A percentile compares a stretch with the other conserved stretches of the same genome.
phyloP scores from a whole-genome alignment of 2,797 vertebrate species.

The Poeciliopsis infans region DNA sequence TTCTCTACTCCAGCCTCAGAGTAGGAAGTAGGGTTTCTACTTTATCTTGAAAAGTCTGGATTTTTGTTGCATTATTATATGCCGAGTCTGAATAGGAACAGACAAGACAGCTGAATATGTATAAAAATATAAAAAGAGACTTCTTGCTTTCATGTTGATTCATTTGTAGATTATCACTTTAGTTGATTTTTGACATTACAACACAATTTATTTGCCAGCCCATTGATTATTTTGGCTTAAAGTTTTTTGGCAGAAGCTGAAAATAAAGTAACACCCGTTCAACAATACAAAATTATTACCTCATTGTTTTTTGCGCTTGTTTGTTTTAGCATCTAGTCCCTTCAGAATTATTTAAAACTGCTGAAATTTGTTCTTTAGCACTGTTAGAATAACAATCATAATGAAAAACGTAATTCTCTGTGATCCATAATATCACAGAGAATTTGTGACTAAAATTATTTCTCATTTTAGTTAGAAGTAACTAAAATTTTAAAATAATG shows the following conservation, averaged over 20 bases:
- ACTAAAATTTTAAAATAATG: background rate
- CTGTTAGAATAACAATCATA: background rate
- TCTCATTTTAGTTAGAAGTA: background rate
- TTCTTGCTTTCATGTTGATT: background rate
- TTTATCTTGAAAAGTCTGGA: background rate
- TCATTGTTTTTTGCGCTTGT: background rate
- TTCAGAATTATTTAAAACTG: background rate
- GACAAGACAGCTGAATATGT: background rate
- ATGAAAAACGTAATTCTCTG: background rate
- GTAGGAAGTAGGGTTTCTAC: background rate
- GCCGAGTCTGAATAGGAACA: background rate
- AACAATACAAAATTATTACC: background rate
- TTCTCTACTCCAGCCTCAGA: slow-evolving; percentile 2
- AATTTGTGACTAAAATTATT: no score
- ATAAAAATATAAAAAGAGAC: no score
- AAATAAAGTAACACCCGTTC: background rate
- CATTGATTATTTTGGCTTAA: background rate
- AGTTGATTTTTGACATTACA: background rate
- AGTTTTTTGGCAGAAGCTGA: background rate
- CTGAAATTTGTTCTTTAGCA: background rate
- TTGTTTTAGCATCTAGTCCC: background rate
- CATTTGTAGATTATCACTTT: background rate
- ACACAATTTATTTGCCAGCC: background rate
- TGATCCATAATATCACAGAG: background rate
- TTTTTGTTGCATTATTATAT: background rate